These are phyloP conservation scores for Pempheris klunzingeri DNA, from an alignment of 2,797 vertebrate species.

Conservation along the genomic window DNA sequence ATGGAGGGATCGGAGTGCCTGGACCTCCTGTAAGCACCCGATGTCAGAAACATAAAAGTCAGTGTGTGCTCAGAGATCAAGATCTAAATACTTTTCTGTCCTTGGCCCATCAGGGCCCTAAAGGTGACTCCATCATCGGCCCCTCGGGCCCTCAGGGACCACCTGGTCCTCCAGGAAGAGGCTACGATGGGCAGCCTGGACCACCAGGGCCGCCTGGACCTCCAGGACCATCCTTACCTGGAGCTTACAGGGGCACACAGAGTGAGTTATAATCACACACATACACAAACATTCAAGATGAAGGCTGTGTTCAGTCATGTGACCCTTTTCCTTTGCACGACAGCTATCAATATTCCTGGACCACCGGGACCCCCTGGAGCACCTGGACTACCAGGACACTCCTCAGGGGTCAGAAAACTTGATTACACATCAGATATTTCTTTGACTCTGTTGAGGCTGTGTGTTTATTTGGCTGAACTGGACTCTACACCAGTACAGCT, in stretches of 20 bases:
- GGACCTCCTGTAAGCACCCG: slow-evolving; percentile 84
- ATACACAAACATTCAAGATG: not conserved
- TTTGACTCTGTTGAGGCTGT: not conserved
- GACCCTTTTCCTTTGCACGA: slow-evolving; percentile 26
- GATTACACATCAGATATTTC: too few relatives aligned
- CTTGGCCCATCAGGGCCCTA: slow-evolving; percentile 84
- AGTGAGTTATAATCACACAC: slow-evolving; percentile 62
- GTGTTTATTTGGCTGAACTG: too few relatives aligned
- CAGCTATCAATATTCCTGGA: slow-evolving; percentile 90
- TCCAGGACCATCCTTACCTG: slow-evolving; percentile 72
- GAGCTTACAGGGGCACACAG: slow-evolving; percentile 81
- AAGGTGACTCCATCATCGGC: slow-evolving; percentile 89
- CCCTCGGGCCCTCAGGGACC: slow-evolving; percentile 75
- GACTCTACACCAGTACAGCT: not conserved
- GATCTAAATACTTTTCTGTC: not conserved
- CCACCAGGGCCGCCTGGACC: slow-evolving; percentile 89
- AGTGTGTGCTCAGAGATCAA: not conserved
- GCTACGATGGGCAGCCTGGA: slow-evolving; percentile 90
- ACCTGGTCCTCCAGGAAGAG: slow-evolving; percentile 84
- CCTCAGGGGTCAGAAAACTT: slow-evolving; percentile 86
- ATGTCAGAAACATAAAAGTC: not conserved
- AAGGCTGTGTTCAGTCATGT: not conserved
- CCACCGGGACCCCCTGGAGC: slow-evolving; percentile 91
- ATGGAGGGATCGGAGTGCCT: slow-evolving; percentile 77
- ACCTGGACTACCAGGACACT: slow-evolving; percentile 88